Base-by-base conservation (phyloP, 1,140 invertebrate genomes). In the Caerostris darwini region DNA sequence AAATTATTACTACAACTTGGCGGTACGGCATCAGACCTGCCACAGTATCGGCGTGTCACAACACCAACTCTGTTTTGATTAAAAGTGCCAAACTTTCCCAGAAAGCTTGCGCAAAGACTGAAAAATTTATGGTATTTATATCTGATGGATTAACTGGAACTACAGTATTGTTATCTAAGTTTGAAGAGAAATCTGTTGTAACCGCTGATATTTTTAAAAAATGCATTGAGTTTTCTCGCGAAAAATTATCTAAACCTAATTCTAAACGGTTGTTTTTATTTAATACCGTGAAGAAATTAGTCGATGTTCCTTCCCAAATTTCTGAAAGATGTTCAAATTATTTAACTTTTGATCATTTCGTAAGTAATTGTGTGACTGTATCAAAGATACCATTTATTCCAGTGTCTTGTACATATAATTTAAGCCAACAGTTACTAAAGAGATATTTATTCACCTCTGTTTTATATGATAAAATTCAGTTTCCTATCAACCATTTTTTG, bases 1-100 rank as follows among this genome's bases (percentile, higher is more conserved):
- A 88, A 59, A 87, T 69, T 17, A 34, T 89, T n/a, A 34, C 92
- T 14, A 94, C 53, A 54, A 88, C 85, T 8, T 94, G 92, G 92
- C 61, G 64, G 10, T 71, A 58, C 56, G 92, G 50, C 12, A 57
- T 93, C 50, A 53, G 83, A 8, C 90, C 77, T 67, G 77, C 85
- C 8, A 87, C 92, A 19, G 54, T 17, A 19, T 87, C 67, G 12
- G 56, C 67, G 5, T 87, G 92, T 50, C 7, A 59, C 34, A 71
- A n/a, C n/a, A 85, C 92, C 77, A 87, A n/a, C 50, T 87, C 83
- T 7, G 56, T 50, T 1, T 10, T 92, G 3, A 17, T 61, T n/a
- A 92, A 92, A 54, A 92, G 90, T 14, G 5, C 85, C 6, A 92
- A 85, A 56, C 6, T 92, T 12, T 67, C 90, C 8, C 53, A 92